Conservation (phyloP, 1,140 invertebrate species). For the Temnothorax curvispinosus region DNA sequence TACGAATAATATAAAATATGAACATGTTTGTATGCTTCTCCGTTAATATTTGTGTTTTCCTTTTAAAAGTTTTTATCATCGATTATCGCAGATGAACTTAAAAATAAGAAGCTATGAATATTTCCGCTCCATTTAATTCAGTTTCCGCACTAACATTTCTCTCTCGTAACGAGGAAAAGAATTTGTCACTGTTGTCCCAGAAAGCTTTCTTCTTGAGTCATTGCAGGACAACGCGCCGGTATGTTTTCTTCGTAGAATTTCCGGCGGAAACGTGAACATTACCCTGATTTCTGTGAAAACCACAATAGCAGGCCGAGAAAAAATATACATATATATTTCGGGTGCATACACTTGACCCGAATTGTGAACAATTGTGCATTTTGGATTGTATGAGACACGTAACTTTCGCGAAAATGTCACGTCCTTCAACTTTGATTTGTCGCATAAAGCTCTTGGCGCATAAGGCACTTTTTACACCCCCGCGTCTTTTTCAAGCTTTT, state of each 20-base stretch:
- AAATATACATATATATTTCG: background rate
- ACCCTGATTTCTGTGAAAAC: background rate
- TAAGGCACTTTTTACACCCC: background rate
- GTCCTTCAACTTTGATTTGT: conserved; percentile 32
- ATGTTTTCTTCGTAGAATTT: background rate
- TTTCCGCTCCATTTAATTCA: background rate
- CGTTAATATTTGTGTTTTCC: background rate
- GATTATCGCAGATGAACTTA: background rate
- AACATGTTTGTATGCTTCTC: background rate
- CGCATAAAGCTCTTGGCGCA: background rate
- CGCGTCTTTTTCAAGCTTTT: background rate
- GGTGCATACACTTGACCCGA: background rate
- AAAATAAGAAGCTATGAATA: background rate
- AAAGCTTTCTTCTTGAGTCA: background rate
- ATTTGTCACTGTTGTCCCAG: background rate
- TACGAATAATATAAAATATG: background rate
- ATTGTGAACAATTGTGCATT: conserved; percentile 26
- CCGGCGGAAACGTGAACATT: background rate
- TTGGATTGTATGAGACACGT: conserved; percentile 7
- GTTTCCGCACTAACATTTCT: background rate
- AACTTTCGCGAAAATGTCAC: background rate
- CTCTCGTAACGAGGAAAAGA: background rate
- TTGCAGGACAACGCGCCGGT: background rate
- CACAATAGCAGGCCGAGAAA: background rate
- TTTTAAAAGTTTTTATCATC: background rate